Percentiles rank a stretch among this genome's conserved stretches.
These are phyloP conservation scores for Euura saliciscinereae DNA, from an alignment of 1,140 invertebrate genomes.

Conservation along the genomic window DNA sequence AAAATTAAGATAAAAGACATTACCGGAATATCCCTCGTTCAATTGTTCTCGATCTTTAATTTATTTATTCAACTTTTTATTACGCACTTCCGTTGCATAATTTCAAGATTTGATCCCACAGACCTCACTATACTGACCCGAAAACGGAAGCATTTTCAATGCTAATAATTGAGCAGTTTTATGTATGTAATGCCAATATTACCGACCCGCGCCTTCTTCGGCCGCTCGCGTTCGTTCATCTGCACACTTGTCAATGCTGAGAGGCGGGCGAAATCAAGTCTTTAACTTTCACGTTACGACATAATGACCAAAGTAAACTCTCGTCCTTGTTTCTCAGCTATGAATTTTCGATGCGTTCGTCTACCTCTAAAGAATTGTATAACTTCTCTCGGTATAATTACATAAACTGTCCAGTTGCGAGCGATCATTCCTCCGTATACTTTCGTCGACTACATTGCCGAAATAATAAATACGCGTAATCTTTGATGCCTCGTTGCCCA, in stretches of 20 bases:
- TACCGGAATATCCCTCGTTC: too few relatives aligned
- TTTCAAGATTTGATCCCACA: too few relatives aligned
- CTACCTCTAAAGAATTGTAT: not conserved
- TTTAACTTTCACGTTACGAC: constrained; percentile 7
- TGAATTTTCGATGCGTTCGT: not conserved
- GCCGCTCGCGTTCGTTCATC: not conserved
- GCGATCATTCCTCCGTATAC: not conserved
- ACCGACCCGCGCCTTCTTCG: not conserved
- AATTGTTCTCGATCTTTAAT: too few relatives aligned
- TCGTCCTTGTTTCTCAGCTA: constrained; percentile 1
- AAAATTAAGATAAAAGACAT: too few relatives aligned
- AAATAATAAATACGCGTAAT: not conserved
- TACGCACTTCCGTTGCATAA: too few relatives aligned
- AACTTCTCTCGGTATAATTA: not conserved
- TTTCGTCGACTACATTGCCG: not conserved
- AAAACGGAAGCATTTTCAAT: too few relatives aligned
- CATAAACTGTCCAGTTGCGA: not conserved
- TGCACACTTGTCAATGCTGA: not conserved
- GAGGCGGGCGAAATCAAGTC: not conserved
- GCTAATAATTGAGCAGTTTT: too few relatives aligned
- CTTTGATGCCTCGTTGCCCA: not conserved
- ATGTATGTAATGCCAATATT: too few relatives aligned
- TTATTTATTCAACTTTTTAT: too few relatives aligned
- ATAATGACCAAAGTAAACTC: not conserved
- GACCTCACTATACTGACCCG: too few relatives aligned